Evolutionary conservation across 2,113 vertebrate genomes (phyloP).

Genomic region (Myanophis thanlyinensis): DNA sequence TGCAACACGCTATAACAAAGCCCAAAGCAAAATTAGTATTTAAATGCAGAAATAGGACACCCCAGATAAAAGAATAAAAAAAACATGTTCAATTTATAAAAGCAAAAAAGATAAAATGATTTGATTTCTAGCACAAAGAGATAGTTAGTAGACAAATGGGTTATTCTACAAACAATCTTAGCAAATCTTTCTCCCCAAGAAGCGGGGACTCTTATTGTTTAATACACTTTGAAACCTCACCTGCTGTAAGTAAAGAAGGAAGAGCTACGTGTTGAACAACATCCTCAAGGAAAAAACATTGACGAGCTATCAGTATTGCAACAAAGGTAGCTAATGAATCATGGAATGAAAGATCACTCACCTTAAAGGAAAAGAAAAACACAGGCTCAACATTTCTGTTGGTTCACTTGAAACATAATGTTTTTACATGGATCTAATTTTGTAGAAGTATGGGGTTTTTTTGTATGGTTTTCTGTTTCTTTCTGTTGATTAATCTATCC

Average conservation of each 20-base stretch:
- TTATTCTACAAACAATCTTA: not conserved
- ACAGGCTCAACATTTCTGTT: conserved; percentile 37
- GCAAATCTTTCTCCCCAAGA: not conserved
- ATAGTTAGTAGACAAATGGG: not conserved
- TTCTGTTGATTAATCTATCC: not conserved
- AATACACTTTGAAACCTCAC: conserved; percentile 43
- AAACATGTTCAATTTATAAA: not conserved
- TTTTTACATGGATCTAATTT: not conserved
- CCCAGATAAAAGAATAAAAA: not conserved
- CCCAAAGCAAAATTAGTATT: not conserved
- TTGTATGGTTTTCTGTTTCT: not conserved
- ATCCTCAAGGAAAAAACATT: conserved; percentile 78
- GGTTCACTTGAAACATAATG: not conserved
- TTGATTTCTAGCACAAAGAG: not conserved
- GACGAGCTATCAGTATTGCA: conserved; percentile 72
- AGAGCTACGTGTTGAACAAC: conserved; percentile 74
- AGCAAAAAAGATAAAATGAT: not conserved
- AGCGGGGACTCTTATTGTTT: not conserved
- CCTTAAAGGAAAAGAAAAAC: conserved; percentile 56
- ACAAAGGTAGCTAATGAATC: conserved; percentile 77
- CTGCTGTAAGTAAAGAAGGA: conserved; percentile 77
- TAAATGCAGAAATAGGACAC: not conserved
- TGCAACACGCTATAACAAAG: not conserved
- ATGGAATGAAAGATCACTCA: conserved; percentile 78
- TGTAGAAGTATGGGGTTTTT: not conserved